Conservation (phyloP, 2,888 invertebrate genomes). For the Agrilus cyanescens region DNA sequence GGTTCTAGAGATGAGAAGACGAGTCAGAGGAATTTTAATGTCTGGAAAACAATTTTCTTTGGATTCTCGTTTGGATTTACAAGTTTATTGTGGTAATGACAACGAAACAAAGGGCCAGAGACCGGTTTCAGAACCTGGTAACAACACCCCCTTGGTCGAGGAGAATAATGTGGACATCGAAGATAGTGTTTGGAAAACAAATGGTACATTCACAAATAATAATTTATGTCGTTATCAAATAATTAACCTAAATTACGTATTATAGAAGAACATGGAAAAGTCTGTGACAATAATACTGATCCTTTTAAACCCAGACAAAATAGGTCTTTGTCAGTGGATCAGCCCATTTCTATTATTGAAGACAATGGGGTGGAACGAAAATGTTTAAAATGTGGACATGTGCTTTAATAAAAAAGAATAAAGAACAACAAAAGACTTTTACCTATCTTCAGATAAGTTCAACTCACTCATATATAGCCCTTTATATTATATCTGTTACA, state of each 20-base stretch:
- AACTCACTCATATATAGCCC: no score
- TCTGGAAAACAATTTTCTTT: slow-evolving; percentile 84
- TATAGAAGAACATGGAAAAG: neutral
- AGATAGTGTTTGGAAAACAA: slow-evolving; percentile 18
- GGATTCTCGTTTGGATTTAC: slow-evolving; percentile 84
- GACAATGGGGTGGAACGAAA: slow-evolving; percentile 15
- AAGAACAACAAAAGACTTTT: neutral
- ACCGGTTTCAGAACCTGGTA: slow-evolving; percentile 19
- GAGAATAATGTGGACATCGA: slow-evolving; percentile 25
- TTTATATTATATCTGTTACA: no score
- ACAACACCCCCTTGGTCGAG: slow-evolving; percentile 26
- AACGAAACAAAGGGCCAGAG: slow-evolving; percentile 14
- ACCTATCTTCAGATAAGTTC: no score
- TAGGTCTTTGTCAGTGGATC: slow-evolving; percentile 46
- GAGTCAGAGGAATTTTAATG: slow-evolving; percentile 79
- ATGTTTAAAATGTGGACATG: slow-evolving; percentile 33
- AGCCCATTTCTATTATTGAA: slow-evolving; percentile 17
- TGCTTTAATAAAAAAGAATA: slow-evolving; percentile 4
- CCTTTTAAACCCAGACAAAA: slow-evolving; percentile 33
- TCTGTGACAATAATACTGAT: slow-evolving; percentile 1
- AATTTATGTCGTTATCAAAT: no score
- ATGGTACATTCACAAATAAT: neutral
- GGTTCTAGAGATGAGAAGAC: slow-evolving; percentile 63
- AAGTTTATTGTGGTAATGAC: slow-evolving; percentile 55
- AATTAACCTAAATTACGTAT: neutral